Percentiles rank a stretch among this genome's conserved stretches.
These are phyloP conservation scores for Pantelozetes paolii DNA, from an alignment of 2,888 invertebrate genomes.

Conservation along the genomic window DNA sequence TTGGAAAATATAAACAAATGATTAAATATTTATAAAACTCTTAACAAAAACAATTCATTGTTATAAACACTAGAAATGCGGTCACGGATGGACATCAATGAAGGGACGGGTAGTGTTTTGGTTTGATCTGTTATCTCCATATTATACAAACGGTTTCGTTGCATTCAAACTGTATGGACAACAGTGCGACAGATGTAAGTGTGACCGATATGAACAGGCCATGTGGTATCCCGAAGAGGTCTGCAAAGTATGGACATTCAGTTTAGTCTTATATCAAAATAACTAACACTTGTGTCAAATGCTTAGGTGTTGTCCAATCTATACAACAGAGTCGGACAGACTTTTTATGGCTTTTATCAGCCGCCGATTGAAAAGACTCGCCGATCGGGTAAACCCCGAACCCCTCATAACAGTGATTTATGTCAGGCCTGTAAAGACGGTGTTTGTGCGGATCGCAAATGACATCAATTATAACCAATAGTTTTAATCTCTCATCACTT, in stretches of 20 bases:
- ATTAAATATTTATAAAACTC: too few species aligned
- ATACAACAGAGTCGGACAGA: slow-evolving; percentile 54
- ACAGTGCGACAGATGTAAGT: slow-evolving; percentile 54
- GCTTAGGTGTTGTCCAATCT: slow-evolving; percentile 54
- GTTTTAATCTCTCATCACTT: neutral
- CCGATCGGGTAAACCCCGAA: slow-evolving; percentile 54
- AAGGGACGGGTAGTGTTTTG: slow-evolving; percentile 56
- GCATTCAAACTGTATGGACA: slow-evolving; percentile 56
- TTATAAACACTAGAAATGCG: slow-evolving; percentile 51
- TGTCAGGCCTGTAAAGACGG: slow-evolving; percentile 56
- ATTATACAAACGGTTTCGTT: slow-evolving; percentile 50
- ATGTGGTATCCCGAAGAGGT: slow-evolving; percentile 58
- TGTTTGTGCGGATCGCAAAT: slow-evolving; percentile 47
- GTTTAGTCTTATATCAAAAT: neutral
- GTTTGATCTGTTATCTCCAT: slow-evolving; percentile 52
- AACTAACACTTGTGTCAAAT: neutral
- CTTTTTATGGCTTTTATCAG: slow-evolving; percentile 54
- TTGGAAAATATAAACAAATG: too few species aligned
- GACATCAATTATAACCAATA: neutral
- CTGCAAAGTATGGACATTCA: slow-evolving; percentile 51
- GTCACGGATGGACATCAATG: slow-evolving; percentile 57
- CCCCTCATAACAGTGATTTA: slow-evolving; percentile 54
- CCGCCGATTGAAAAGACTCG: slow-evolving; percentile 53
- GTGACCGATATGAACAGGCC: slow-evolving; percentile 54
- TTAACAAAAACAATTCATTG: too few species aligned